A percentile compares a stretch with the other conserved stretches of the same genome.
Conservation (phyloP, 2,113 vertebrate species). For the Poeciliopsis turrubarensis region DNA sequence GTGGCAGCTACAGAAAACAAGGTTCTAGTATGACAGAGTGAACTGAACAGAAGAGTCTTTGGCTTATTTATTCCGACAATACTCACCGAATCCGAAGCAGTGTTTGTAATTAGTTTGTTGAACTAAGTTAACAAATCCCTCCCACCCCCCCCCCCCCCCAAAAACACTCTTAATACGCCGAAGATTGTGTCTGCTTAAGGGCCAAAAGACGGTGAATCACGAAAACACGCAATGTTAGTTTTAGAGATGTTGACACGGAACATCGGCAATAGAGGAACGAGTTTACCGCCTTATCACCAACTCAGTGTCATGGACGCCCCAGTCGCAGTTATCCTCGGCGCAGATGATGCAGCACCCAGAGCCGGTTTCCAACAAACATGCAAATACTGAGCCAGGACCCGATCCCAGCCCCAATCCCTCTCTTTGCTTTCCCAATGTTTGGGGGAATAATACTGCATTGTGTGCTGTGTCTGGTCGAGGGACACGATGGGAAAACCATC, state of each 20-base stretch:
- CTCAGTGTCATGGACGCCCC: neutral
- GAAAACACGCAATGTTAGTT: constrained; percentile 8
- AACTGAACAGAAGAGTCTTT: constrained; percentile 50
- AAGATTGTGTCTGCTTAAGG: neutral
- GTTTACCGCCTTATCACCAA: constrained; percentile 18
- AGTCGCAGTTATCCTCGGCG: constrained; percentile 35
- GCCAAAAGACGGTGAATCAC: constrained; percentile 33
- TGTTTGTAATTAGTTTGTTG: constrained; percentile 22
- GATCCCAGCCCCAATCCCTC: constrained; percentile 24
- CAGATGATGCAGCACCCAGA: constrained; percentile 30
- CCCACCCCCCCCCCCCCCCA: neutral
- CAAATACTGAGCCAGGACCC: constrained; percentile 42
- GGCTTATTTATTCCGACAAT: constrained; percentile 43
- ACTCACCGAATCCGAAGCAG: constrained; percentile 8
- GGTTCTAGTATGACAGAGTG: constrained; percentile 9
- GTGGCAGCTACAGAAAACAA: constrained; percentile 30
- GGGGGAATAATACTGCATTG: neutral
- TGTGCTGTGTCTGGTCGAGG: constrained; percentile 20
- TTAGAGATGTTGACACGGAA: constrained; percentile 20
- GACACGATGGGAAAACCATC: neutral
- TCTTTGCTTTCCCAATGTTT: constrained; percentile 22
- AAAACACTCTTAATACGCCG: neutral
- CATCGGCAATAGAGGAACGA: constrained; percentile 4
- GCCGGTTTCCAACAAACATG: constrained; percentile 22
- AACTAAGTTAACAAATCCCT: constrained; percentile 2